Evolutionary conservation across 2,797 vertebrate species (phyloP).

Genomic region (Enteromius trimaculatus): DNA sequence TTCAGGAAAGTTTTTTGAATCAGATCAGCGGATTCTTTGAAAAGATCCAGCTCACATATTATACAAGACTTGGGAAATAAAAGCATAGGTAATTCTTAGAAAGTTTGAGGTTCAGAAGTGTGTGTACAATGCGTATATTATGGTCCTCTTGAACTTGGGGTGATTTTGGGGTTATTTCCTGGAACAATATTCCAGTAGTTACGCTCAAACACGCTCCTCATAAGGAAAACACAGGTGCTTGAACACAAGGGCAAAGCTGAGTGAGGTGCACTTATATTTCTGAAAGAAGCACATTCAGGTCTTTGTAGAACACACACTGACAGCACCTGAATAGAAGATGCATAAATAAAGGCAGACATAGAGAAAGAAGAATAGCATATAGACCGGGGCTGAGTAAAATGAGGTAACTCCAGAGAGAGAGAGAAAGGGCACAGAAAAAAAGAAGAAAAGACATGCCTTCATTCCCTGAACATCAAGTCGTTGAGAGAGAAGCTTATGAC

Average conservation of each 20-base stretch:
- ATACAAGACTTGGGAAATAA: too few species aligned
- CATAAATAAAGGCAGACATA: conserved; percentile 1
- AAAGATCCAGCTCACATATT: too few species aligned
- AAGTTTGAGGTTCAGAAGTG: not conserved
- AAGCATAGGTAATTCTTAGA: too few species aligned
- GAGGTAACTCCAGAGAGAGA: not conserved
- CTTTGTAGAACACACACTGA: not conserved
- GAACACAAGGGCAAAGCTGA: not conserved
- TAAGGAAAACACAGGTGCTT: not conserved
- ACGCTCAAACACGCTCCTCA: not conserved
- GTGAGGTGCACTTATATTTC: not conserved
- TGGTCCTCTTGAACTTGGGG: not conserved
- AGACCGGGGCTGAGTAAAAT: not conserved
- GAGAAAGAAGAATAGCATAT: not conserved
- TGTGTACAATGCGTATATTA: not conserved
- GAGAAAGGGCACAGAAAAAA: not conserved
- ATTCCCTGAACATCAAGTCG: not conserved
- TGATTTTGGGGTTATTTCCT: not conserved
- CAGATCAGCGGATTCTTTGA: too few species aligned
- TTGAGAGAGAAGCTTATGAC: not conserved
- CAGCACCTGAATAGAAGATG: not conserved
- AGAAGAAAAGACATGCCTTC: not conserved
- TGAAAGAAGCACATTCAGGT: not conserved
- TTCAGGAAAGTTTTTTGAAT: too few species aligned
- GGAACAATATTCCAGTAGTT: not conserved